A percentile compares a stretch with the other conserved stretches of the same genome.
Conservation (phyloP, 2,113 vertebrate genomes). For the Ranitomeya imitator region DNA sequence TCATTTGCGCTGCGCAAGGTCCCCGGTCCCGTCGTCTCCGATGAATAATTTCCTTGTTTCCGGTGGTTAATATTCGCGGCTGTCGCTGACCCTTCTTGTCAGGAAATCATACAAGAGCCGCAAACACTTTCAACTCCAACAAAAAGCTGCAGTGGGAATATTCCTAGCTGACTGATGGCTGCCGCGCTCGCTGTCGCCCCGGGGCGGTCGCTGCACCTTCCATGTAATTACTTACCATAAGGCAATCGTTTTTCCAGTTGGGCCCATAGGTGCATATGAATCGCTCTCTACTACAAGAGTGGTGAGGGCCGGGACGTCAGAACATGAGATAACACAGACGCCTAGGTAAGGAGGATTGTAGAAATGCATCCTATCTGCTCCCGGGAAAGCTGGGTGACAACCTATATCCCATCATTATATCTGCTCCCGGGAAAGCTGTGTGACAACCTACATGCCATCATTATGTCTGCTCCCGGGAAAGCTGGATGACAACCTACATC, state of each 20-base stretch:
- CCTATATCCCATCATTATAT: background rate
- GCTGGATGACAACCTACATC: too few relatives aligned
- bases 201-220: constrained; percentile 22
- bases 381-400: background rate
- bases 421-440: too few relatives aligned
- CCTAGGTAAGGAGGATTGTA: too few relatives aligned
- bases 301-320: background rate
- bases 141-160: constrained; percentile 13
- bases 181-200: constrained; percentile 25
- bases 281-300: background rate
- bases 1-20: background rate
- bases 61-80: background rate
- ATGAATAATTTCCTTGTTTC: background rate
- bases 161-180: background rate
- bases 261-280: constrained; percentile 45
- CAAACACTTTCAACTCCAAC: constrained; percentile 17
- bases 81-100: constrained; percentile 1
- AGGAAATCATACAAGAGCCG: background rate
- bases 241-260: constrained; percentile 49
- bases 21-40: background rate
- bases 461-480: too few relatives aligned
- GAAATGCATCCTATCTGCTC: background rate
- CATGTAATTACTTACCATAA: constrained; percentile 30
- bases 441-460: too few relatives aligned
- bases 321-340: too few relatives aligned